phyloP scores from a whole-genome alignment of 2,113 vertebrate genomes.

The Genyomyrus donnyi region DNA sequence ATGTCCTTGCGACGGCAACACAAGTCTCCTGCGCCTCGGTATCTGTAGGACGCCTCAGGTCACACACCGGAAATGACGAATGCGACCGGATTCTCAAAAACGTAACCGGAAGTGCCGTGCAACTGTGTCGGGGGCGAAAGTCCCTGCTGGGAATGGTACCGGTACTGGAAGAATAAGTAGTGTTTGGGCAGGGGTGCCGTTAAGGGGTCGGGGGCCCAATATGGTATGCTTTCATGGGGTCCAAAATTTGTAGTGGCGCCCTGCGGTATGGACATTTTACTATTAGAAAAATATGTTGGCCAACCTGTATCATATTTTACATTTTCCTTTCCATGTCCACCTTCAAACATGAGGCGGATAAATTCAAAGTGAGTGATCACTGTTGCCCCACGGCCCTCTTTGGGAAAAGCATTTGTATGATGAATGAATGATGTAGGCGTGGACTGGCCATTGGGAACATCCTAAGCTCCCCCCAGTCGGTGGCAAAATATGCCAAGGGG shows the following conservation, averaged over 20 bases:
- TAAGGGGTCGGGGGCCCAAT: background rate
- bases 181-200: background rate
- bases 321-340: background rate
- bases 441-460: background rate
- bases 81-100: background rate
- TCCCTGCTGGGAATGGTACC: background rate
- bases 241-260: background rate
- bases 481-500: background rate
- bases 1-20: background rate
- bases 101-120: conserved; percentile 19
- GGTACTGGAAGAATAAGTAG: background rate
- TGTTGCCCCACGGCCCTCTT: background rate
- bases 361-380: background rate
- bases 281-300: background rate
- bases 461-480: background rate
- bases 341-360: background rate
- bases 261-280: background rate
- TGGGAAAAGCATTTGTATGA: background rate
- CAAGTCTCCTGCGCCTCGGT: background rate
- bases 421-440: background rate
- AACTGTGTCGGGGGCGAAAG: background rate
- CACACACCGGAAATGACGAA: conserved; percentile 46
- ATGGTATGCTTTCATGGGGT: too few species aligned
- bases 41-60: conserved; percentile 43
- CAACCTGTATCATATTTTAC: background rate